These are phyloP conservation scores for Gymnocephalus cernua DNA, from an alignment of 2,113 vertebrate species.

Conservation along the genomic window DNA sequence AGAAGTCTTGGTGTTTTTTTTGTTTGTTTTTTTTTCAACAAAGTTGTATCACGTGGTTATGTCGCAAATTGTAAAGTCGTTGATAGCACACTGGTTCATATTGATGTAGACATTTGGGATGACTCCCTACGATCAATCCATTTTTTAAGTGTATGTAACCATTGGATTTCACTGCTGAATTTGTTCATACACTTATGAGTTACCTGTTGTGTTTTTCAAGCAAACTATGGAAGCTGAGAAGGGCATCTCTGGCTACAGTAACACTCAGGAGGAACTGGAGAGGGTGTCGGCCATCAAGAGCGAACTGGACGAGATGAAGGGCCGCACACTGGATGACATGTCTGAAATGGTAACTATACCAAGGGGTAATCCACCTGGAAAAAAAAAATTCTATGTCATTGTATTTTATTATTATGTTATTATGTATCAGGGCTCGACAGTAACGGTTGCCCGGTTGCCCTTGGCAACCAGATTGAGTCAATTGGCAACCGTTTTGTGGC, in stretches of 20 bases:
- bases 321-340: conserved; percentile 93
- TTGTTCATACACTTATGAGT: not conserved
- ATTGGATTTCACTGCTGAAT: not conserved
- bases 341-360: conserved; percentile 92
- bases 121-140: not conserved
- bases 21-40: not conserved
- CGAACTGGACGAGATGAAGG: conserved; percentile 96
- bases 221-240: conserved; percentile 92
- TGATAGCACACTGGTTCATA: not conserved
- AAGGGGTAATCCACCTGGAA: not conserved
- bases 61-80: not conserved
- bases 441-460: no score
- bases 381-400: no score
- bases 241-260: conserved; percentile 94
- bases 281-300: conserved; percentile 95
- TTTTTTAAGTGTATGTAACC: not conserved
- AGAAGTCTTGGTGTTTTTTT: not conserved
- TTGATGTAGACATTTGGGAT: not conserved
- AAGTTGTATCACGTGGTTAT: no score
- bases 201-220: conserved; percentile 77
- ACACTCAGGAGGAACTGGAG: conserved; percentile 95
- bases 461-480: no score
- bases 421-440: no score
- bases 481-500: no score
- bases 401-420: no score